Percentiles rank a stretch among this genome's conserved stretches.
Evolutionary conservation across 2,113 vertebrate genomes (phyloP).

Genomic region (Colinus virginianus): DNA sequence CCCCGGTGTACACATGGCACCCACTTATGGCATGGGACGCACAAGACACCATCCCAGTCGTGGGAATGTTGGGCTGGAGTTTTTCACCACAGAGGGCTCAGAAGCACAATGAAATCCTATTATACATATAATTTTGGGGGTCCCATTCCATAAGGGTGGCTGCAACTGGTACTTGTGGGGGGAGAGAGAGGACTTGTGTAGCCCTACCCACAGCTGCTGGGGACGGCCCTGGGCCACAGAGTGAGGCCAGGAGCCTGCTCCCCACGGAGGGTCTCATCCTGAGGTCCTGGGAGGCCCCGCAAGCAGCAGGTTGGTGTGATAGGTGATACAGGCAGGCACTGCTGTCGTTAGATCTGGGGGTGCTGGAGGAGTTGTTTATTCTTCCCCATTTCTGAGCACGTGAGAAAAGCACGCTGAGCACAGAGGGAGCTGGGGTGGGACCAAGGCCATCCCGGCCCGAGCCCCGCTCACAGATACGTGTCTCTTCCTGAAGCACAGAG

Average conservation of each 20-base stretch:
- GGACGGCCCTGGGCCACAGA: no score
- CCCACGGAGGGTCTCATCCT: fast-evolving
- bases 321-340: neutral
- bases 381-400: fast-evolving
- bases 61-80: neutral
- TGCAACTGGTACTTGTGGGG: neutral
- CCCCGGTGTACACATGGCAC: neutral
- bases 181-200: neutral
- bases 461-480: neutral
- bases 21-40: neutral
- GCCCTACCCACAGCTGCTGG: neutral
- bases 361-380: neutral
- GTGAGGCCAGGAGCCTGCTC: neutral
- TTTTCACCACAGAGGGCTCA: fast-evolving
- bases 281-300: neutral
- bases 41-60: neutral
- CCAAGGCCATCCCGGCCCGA: neutral
- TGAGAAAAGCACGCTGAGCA: no score
- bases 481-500: neutral
- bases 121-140: neutral
- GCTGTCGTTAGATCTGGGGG: no score
- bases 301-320: neutral
- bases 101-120: fast-evolving
- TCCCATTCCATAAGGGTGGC: fast-evolving
- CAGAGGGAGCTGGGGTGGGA: neutral